A percentile compares a stretch with the other conserved stretches of the same genome.
These are phyloP conservation scores for Neopipo cinnamomea DNA, from an alignment of 2,113 vertebrate species.

Conservation along the genomic window DNA sequence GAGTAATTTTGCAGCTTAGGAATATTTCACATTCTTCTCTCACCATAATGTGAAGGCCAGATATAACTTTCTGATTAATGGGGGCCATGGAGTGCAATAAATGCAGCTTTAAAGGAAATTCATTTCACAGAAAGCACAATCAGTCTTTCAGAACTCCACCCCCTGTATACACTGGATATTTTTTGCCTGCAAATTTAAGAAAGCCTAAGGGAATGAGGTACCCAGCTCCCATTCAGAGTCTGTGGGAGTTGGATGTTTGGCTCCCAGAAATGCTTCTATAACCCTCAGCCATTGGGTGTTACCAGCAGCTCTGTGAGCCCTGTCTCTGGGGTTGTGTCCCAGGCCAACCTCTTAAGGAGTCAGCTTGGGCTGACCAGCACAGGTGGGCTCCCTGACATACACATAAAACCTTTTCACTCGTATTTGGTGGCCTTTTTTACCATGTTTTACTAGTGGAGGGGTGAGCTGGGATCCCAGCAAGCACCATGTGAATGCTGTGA, in stretches of 20 bases:
- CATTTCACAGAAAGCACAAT: constrained; percentile 14
- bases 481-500: not conserved
- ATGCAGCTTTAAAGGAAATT: constrained; percentile 47
- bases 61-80: constrained; percentile 52
- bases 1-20: constrained; percentile 50
- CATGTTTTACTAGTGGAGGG: not conserved
- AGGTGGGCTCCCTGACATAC: not conserved
- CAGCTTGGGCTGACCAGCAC: not conserved
- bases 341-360: not conserved
- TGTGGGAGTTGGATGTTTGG: not conserved
- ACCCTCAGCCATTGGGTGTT: not conserved
- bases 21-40: constrained; percentile 57
- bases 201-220: not conserved
- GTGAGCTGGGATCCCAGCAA: not conserved
- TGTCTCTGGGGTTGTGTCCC: not conserved
- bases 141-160: constrained; percentile 13
- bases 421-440: not conserved
- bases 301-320: not conserved
- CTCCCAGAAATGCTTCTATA: not conserved
- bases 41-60: constrained; percentile 47
- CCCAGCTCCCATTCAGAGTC: not conserved
- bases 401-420: fast-evolving
- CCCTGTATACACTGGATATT: not conserved
- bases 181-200: not conserved
- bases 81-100: constrained; percentile 44